A percentile compares a stretch with the other conserved stretches of the same genome.
Evolutionary conservation across 2,113 vertebrate species (phyloP).

Genomic region (Larimichthys polyactis): DNA sequence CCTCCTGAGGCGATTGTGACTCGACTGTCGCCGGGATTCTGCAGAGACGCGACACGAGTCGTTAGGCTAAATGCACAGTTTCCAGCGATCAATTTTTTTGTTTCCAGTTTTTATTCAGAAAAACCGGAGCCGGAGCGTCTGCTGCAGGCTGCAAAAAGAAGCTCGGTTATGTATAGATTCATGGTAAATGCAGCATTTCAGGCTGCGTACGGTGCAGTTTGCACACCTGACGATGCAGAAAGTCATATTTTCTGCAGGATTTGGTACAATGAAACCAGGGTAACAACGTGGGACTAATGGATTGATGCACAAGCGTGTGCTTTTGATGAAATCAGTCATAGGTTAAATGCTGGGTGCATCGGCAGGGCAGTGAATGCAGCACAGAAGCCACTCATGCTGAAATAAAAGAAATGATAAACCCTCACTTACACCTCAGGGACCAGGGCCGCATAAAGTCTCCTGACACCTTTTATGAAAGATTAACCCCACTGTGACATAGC

Average conservation of each 20-base stretch:
- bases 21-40: not conserved
- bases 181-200: constrained; percentile 7
- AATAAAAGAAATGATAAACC: constrained; percentile 35
- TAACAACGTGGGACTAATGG: not conserved
- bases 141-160: not conserved
- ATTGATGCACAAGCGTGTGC: constrained; percentile 1
- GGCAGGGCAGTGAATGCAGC: not conserved
- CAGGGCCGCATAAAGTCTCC: constrained; percentile 22
- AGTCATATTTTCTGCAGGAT: not conserved
- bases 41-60: constrained; percentile 9
- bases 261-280: not conserved
- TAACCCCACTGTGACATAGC: constrained; percentile 40
- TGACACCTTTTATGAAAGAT: constrained; percentile 42
- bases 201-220: not conserved
- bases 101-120: constrained; percentile 32
- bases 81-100: constrained; percentile 22
- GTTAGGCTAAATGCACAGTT: constrained; percentile 31
- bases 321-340: constrained; percentile 17
- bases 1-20: constrained; percentile 19
- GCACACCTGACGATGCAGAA: constrained; percentile 1
- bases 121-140: not conserved
- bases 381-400: constrained; percentile 1
- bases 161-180: not conserved
- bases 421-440: constrained; percentile 17
- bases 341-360: constrained; percentile 19